Conservation (phyloP, 1,140 invertebrate genomes). For the Polypedilum pembai region DNA sequence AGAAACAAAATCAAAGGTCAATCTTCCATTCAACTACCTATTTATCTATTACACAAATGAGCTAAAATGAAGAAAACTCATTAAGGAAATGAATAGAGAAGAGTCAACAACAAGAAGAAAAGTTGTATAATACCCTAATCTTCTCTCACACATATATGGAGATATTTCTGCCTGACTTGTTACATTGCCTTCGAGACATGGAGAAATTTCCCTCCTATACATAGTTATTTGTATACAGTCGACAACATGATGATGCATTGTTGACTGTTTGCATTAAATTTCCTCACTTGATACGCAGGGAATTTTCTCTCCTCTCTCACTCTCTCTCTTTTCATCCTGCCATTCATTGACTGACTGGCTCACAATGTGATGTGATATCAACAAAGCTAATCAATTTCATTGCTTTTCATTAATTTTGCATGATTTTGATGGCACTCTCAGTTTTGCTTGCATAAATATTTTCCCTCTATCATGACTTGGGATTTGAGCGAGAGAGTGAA, state of each 20-base stretch:
- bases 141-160: not conserved
- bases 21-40: not conserved
- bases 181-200: no score
- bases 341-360: no score
- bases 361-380: not conserved
- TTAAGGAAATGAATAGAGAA: slow-evolving; percentile 17
- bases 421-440: not conserved
- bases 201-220: no score
- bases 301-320: no score
- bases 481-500: no score
- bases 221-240: no score
- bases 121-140: not conserved
- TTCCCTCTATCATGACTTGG: no score
- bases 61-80: not conserved
- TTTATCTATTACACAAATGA: not conserved
- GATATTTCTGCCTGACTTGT: not conserved
- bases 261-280: slow-evolving; percentile 14
- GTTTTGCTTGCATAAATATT: no score
- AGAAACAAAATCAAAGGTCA: not conserved
- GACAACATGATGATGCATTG: not conserved
- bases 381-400: slow-evolving; percentile 13
- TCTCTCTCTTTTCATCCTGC: no score
- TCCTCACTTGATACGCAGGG: not conserved
- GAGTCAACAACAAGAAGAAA: not conserved
- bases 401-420: slow-evolving; percentile 13